These are phyloP conservation scores for Netelia inedita DNA, from an alignment of 2,888 invertebrate genomes.

Conservation along the genomic window DNA sequence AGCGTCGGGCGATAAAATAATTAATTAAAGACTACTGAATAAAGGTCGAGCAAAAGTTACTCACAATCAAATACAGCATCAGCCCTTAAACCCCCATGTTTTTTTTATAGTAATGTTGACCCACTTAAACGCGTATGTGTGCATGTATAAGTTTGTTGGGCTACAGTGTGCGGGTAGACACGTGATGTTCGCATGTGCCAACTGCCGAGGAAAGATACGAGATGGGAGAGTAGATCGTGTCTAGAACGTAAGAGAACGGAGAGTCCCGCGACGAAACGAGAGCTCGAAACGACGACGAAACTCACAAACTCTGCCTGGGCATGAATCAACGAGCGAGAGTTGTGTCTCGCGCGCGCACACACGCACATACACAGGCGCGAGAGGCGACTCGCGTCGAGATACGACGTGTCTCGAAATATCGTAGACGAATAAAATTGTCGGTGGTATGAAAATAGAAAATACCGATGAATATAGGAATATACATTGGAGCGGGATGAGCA, in stretches of 20 bases:
- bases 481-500: constrained; percentile 35
- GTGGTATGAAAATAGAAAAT: constrained; percentile 79
- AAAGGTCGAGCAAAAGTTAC: no score
- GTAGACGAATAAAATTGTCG: constrained; percentile 83
- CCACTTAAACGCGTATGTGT: neutral
- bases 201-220: neutral
- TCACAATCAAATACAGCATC: no score
- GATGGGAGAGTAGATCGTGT: neutral
- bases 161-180: neutral
- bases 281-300: neutral
- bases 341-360: constrained; percentile 2
- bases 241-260: neutral
- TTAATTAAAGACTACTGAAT: no score
- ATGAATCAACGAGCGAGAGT: constrained; percentile 49
- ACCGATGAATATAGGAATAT: constrained; percentile 70
- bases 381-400: constrained; percentile 36
- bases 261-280: constrained; percentile 11
- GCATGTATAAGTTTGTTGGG: neutral
- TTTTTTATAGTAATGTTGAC: no score
- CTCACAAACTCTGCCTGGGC: constrained; percentile 23
- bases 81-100: no score
- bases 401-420: constrained; percentile 81
- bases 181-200: constrained; percentile 9
- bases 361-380: constrained; percentile 27
- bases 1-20: no score